Base-by-base conservation (phyloP, 2,113 vertebrate genomes). In the Nothoprocta pentlandii region DNA sequence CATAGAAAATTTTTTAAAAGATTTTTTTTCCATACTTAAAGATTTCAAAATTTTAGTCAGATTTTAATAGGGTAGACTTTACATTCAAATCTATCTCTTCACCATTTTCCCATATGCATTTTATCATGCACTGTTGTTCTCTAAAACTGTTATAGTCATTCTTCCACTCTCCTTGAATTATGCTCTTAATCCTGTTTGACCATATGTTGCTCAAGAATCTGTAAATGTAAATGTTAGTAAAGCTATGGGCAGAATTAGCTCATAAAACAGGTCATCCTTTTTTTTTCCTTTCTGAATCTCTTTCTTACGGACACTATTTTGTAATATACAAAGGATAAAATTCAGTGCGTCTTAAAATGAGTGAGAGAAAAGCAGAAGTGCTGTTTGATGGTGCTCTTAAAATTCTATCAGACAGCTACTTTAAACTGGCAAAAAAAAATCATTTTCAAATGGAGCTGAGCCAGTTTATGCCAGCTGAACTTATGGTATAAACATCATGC, bases 171-270 rank as follows among this genome's bases (percentile, higher is more conserved):
- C 41, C 39, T 78, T 19, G 21, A 3, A 1, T 16, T 84, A 56
- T 62, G 23, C 4, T 59, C 64, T 83, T 51, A 59, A 49, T 83
- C 7, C 9, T 75, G 11, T 63, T 87, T 62, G 78, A 30, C 19
- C 0, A 0, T 30, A 47, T 53, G 19, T 20, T 62, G 42, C 17
- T 2, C 1, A 80, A 87, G 23, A 82, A 46, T 11, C 21, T 62
- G 19, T 30, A 22, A 7, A 15, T 54, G 25, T 54, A 25, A 41
- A 76, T 59, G 58, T 12, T 26, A 42, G 25, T 44, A 66, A 39
- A 11, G 16, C 23, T 68, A 39, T 26, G 34, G 47, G 34, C 8
- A 84, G 62, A 26, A 21, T 74, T 74, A 91, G 30, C n/a, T 81
- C 17, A 21, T 54, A 44, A 34, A 44, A 34, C 20, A 51, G 21